Percentiles rank a stretch among this genome's conserved stretches.
phyloP scores from a whole-genome alignment of 1,140 invertebrate genomes.

The Physella acuta region DNA sequence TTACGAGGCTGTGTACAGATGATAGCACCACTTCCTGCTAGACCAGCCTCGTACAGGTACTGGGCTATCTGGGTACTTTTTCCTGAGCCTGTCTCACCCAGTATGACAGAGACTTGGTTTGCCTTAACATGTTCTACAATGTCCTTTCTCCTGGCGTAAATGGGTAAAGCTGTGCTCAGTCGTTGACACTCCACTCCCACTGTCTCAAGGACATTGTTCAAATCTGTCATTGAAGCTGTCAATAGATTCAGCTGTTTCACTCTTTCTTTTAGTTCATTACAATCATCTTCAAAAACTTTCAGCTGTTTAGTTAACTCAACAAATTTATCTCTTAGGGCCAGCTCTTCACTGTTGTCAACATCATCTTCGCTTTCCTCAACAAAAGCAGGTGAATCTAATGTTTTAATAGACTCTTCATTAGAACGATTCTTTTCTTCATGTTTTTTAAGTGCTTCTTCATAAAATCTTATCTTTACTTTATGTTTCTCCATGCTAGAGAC shows the following conservation, averaged over 20 bases:
- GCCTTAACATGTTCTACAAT: constrained; percentile 39
- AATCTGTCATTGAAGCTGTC: constrained; percentile 22
- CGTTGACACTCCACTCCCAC: constrained; percentile 44
- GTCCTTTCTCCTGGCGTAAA: constrained; percentile 47
- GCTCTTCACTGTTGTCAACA: too few species aligned
- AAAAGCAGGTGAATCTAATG: too few species aligned
- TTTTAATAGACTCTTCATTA: too few species aligned
- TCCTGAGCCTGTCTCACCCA: constrained; percentile 94
- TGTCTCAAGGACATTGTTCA: constrained; percentile 28
- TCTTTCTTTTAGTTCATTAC: constrained; percentile 23
- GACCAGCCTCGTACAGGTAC: constrained; percentile 59
- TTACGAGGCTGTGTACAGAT: constrained; percentile 64
- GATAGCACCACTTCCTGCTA: constrained; percentile 70
- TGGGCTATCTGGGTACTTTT: constrained; percentile 63
- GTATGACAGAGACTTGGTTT: constrained; percentile 72
- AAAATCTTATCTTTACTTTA: too few species aligned
- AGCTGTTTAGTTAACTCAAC: constrained; percentile 38
- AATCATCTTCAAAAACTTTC: constrained; percentile 34
- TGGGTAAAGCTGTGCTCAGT: constrained; percentile 42
- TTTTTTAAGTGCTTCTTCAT: too few species aligned
- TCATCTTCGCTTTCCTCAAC: too few species aligned
- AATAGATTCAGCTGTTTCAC: constrained; percentile 22
- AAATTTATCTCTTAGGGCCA: constrained; percentile 38
- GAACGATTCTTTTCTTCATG: too few species aligned
- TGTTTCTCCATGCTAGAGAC: too few species aligned